Percentiles rank a stretch among this genome's conserved stretches.
phyloP scores from a whole-genome alignment of 2,113 vertebrate genomes.

The Rhinolophus ferrumequinum region DNA sequence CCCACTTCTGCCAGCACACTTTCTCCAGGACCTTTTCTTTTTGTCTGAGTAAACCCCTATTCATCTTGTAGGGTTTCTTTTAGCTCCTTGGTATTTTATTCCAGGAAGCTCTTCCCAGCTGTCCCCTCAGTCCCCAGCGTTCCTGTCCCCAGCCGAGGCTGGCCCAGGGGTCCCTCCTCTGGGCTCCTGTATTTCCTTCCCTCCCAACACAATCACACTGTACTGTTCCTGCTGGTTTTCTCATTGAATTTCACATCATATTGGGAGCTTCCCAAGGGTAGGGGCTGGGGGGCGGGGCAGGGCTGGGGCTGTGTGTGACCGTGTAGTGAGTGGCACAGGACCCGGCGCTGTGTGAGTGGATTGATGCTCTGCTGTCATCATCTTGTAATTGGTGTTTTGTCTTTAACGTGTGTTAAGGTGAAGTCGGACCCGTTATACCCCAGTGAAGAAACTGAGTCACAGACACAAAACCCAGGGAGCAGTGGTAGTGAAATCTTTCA shows the following conservation, averaged over 20 bases:
- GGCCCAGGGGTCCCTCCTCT: too few species aligned
- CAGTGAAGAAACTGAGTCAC: not conserved
- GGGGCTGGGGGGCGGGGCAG: not conserved
- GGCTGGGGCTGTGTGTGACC: accelerated
- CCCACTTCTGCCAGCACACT: not conserved
- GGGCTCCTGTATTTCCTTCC: not conserved
- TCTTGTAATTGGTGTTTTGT: not conserved
- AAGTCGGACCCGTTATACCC: not conserved
- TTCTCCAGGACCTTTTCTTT: not conserved
- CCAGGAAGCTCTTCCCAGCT: not conserved
- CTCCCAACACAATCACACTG: not conserved
- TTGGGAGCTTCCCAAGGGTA: not conserved
- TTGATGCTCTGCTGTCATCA: not conserved
- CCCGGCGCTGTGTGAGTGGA: accelerated
- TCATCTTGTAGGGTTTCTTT: not conserved
- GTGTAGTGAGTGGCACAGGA: accelerated
- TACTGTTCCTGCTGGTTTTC: not conserved
- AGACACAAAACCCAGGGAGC: too few species aligned
- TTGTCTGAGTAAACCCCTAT: not conserved
- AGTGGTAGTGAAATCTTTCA: not conserved
- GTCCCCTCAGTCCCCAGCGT: accelerated
- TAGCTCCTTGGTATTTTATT: not conserved
- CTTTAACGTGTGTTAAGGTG: not conserved
- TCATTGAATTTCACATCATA: not conserved
- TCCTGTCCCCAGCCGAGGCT: not conserved